Conservation (phyloP, 53 echinoderm and acorn worm genomes). For the Temnopleurus reevesii region DNA sequence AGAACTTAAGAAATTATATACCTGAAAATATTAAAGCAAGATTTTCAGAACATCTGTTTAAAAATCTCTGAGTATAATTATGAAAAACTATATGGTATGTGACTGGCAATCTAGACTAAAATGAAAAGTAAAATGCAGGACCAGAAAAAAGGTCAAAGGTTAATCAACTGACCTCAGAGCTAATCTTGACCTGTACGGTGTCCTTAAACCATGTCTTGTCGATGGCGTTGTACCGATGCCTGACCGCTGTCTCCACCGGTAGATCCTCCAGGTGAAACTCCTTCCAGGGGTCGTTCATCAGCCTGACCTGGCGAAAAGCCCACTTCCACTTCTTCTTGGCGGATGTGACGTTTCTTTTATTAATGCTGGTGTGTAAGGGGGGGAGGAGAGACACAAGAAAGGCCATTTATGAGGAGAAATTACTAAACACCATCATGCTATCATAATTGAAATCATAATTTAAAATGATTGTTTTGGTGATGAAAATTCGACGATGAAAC, state of each 20-base stretch:
- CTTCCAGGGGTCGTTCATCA: conserved; percentile 80
- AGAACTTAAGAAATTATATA: too few relatives aligned
- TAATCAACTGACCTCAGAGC: conserved; percentile 70
- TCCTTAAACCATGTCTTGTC: conserved; percentile 82
- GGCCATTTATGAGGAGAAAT: too few relatives aligned
- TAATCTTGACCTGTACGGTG: conserved; percentile 80
- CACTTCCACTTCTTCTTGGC: conserved; percentile 76
- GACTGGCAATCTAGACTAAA: too few relatives aligned
- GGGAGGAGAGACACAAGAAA: background rate
- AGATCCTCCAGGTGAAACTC: conserved; percentile 85
- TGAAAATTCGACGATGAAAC: too few relatives aligned
- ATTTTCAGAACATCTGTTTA: too few relatives aligned
- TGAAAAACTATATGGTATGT: too few relatives aligned
- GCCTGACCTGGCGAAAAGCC: conserved; percentile 64
- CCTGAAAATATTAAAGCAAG: too few relatives aligned
- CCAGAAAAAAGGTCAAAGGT: background rate
- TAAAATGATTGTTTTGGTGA: too few relatives aligned
- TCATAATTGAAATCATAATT: too few relatives aligned
- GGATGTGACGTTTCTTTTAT: conserved; percentile 35
- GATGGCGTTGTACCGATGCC: conserved; percentile 87
- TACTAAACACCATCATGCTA: too few relatives aligned
- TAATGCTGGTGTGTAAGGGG: background rate
- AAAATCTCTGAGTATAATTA: too few relatives aligned
- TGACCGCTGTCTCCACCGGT: conserved; percentile 65
- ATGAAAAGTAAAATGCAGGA: background rate